phyloP scores from a whole-genome alignment of 2,113 vertebrate species.

The Zootoca vivipara region DNA sequence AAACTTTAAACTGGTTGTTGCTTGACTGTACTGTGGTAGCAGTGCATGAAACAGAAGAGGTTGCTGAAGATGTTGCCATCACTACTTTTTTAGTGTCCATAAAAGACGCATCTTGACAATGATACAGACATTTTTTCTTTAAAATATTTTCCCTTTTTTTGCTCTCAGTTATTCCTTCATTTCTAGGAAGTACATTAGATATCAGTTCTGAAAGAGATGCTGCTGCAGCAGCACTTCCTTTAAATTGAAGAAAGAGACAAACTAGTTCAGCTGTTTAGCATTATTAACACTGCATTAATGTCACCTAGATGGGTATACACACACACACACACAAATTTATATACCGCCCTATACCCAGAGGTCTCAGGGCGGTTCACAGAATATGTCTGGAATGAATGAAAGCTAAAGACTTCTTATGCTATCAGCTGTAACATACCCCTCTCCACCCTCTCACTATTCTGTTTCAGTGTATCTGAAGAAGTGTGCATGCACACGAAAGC shows the following conservation, averaged over 20 bases:
- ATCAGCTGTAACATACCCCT: neutral
- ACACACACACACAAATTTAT: no score
- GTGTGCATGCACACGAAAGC: no score
- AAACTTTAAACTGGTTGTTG: constrained; percentile 91
- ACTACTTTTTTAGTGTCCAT: constrained; percentile 93
- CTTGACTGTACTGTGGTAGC: constrained; percentile 97
- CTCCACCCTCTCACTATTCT: no score
- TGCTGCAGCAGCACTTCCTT: constrained; percentile 86
- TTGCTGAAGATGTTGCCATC: constrained; percentile 94
- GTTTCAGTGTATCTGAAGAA: no score
- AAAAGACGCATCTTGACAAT: constrained; percentile 95
- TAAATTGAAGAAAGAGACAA: constrained; percentile 48
- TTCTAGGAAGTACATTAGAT: constrained; percentile 83
- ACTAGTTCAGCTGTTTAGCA: neutral
- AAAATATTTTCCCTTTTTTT: constrained; percentile 90
- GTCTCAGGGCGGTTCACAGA: neutral
- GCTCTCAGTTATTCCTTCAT: constrained; percentile 78
- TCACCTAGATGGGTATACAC: neutral
- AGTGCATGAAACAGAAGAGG: constrained; percentile 93
- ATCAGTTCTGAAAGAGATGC: constrained; percentile 82
- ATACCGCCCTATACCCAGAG: no score
- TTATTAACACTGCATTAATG: neutral
- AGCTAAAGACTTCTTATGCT: neutral
- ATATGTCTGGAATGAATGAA: neutral
- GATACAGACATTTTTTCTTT: constrained; percentile 98